Conservation (phyloP, 2,888 invertebrate genomes). For the Odontocolon sp. region DNA sequence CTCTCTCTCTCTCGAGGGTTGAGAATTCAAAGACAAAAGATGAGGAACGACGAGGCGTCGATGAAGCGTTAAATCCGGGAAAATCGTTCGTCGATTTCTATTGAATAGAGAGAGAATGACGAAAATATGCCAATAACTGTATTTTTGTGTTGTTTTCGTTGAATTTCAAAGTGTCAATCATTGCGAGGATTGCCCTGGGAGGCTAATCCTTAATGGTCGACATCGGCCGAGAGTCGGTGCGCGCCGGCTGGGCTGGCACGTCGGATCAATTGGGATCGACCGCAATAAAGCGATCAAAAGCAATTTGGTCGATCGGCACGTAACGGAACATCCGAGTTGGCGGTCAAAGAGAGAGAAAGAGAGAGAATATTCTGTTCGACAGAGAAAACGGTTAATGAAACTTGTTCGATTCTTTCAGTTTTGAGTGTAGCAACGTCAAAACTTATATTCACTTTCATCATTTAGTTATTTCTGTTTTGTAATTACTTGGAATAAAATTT, state of each 20-base stretch:
- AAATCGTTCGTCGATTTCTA: neutral
- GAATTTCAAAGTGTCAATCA: conserved; percentile 34
- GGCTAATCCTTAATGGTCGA: conserved; percentile 4
- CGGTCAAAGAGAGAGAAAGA: neutral
- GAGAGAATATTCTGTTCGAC: neutral
- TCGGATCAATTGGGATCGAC: conserved; percentile 5
- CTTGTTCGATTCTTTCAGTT: no score
- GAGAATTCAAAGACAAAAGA: no score
- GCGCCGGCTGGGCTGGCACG: neutral
- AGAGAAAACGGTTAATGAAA: neutral
- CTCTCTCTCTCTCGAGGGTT: no score
- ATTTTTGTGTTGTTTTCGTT: neutral
- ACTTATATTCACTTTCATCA: no score
- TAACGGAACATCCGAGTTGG: no score
- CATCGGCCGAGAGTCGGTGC: neutral
- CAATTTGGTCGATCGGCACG: no score
- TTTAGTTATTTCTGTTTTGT: no score
- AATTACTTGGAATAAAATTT: no score
- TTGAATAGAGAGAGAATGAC: no score
- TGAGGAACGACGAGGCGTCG: no score
- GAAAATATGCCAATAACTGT: no score
- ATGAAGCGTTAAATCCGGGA: neutral
- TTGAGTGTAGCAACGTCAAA: no score
- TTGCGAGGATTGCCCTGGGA: neutral
- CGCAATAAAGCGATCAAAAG: conserved; percentile 35